A percentile compares a stretch with the other conserved stretches of the same genome.
Conservation (phyloP, 2,797 vertebrate genomes). For the Sebastes diaconus region DNA sequence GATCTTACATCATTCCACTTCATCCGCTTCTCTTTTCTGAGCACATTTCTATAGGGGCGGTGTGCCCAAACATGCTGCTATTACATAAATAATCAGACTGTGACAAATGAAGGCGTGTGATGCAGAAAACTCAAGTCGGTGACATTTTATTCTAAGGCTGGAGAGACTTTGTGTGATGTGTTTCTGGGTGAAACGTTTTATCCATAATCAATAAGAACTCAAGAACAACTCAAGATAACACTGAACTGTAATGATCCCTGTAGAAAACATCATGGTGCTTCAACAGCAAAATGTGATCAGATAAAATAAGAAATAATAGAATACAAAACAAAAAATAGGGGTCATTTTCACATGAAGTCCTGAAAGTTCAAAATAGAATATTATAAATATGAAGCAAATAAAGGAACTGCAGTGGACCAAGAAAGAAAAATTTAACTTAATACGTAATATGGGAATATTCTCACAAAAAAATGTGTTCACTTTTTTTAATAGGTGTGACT, state of each 20-base stretch:
- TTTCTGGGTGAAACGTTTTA: not conserved
- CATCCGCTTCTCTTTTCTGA: not conserved
- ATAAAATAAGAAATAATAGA: not conserved
- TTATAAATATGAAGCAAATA: not conserved
- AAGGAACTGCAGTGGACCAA: not conserved
- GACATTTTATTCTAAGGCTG: not conserved
- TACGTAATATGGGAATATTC: not conserved
- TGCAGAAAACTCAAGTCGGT: not conserved
- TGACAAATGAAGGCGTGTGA: not conserved
- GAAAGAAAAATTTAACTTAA: not conserved
- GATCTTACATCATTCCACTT: slow-evolving; percentile 5
- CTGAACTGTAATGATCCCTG: not conserved
- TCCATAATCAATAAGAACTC: not conserved
- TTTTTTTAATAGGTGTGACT: not conserved
- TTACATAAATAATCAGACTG: slow-evolving; percentile 13
- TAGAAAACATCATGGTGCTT: too few species aligned
- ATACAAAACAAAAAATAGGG: not conserved
- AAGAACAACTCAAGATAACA: not conserved
- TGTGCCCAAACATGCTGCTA: slow-evolving; percentile 20
- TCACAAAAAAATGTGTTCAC: not conserved
- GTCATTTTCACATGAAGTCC: not conserved
- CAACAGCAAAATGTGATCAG: not conserved
- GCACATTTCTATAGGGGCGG: not conserved
- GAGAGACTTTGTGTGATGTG: not conserved
- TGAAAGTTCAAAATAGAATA: not conserved